A percentile compares a stretch with the other conserved stretches of the same genome.
phyloP scores from a whole-genome alignment of 2,113 vertebrate species.

The Triplophysa rosa region DNA sequence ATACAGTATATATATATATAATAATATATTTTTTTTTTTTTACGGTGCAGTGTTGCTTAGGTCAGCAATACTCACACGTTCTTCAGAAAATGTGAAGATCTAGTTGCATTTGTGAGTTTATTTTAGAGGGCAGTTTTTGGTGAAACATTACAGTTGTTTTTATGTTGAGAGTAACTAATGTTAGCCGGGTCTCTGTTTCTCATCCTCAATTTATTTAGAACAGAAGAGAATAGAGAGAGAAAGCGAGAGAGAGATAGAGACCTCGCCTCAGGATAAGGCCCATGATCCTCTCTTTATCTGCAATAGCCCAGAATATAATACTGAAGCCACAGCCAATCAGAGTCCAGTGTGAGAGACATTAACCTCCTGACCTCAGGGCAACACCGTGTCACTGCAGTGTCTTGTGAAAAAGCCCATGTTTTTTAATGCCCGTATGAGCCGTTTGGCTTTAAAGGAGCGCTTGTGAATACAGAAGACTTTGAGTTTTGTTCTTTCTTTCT shows the following conservation, averaged over 20 bases:
- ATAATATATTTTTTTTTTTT: no score
- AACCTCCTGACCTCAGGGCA: conserved; percentile 28
- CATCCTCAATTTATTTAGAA: background rate
- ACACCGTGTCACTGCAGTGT: background rate
- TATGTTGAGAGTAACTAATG: no score
- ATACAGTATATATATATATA: no score
- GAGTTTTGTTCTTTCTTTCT: conserved; percentile 17
- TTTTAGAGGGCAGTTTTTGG: no score
- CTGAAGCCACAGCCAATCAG: background rate
- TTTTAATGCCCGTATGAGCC: background rate
- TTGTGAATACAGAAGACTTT: background rate
- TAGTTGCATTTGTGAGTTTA: no score
- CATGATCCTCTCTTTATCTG: conserved; percentile 9
- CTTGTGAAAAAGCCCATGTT: background rate
- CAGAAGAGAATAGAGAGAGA: background rate
- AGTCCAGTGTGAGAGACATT: background rate
- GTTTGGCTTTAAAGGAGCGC: background rate
- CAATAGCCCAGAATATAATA: background rate
- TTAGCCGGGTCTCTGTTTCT: background rate
- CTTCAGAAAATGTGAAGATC: no score
- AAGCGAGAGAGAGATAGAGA: background rate
- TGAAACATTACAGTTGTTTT: no score
- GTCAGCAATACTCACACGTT: no score
- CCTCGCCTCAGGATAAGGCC: conserved; percentile 1
- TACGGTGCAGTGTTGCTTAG: no score